Conservation (phyloP, 2,113 vertebrate species). For the Gopherus flavomarginatus region DNA sequence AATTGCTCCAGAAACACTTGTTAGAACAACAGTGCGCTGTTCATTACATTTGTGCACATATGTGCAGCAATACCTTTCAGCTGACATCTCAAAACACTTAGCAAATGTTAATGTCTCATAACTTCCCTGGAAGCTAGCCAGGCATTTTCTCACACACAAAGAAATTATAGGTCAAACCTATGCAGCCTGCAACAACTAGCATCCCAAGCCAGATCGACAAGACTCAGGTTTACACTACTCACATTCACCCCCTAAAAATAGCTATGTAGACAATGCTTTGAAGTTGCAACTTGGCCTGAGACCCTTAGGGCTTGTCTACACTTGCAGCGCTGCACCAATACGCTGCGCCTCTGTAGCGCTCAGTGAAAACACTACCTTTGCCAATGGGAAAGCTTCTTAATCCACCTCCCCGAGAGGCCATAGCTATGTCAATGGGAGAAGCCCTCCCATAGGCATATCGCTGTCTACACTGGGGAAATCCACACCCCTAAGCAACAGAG, state of each 20-base stretch:
- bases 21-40: background rate
- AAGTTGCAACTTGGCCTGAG: background rate
- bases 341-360: fast-evolving
- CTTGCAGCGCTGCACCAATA: too few species aligned
- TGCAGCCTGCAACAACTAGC: background rate
- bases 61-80: background rate
- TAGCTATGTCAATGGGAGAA: background rate
- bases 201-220: too few species aligned
- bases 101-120: background rate
- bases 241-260: background rate
- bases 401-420: too few species aligned
- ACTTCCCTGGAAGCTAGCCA: background rate
- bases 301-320: too few species aligned
- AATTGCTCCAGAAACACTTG: background rate
- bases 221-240: background rate
- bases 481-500: too few species aligned
- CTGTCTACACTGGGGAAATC: background rate
- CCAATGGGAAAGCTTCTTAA: background rate
- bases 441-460: background rate
- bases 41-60: background rate
- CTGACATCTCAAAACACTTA: background rate
- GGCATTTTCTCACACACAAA: background rate
- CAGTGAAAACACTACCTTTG: background rate
- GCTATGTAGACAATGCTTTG: background rate
- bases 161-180: background rate